Conservation (phyloP, 92 coral and sea anemone genomes). For the Epizoanthus illoricatus region DNA sequence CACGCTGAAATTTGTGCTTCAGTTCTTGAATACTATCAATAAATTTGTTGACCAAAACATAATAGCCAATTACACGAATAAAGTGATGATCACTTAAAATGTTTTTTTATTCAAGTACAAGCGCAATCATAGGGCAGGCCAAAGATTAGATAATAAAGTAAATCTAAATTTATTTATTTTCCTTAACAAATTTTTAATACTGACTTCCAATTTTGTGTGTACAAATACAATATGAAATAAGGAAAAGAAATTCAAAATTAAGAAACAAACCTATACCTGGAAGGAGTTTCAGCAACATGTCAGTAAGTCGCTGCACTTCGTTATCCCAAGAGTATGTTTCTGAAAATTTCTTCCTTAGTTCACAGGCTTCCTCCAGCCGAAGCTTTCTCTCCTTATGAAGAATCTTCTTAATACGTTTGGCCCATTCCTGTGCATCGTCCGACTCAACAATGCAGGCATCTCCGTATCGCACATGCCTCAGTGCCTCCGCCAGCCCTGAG, state of each 20-base stretch:
- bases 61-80: too few species aligned
- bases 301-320: not conserved
- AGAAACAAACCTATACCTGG: not conserved
- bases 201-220: too few species aligned
- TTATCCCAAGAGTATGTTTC: conserved; percentile 3
- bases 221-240: not conserved
- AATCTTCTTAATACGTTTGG: not conserved
- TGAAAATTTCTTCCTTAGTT: conserved; percentile 3
- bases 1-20: too few species aligned
- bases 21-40: too few species aligned
- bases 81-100: too few species aligned
- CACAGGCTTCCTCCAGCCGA: conserved; percentile 11
- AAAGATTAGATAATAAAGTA: too few species aligned
- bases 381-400: not conserved
- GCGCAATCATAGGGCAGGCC: too few species aligned
- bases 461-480: not conserved
- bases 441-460: not conserved
- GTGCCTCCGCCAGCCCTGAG: conserved; percentile 20
- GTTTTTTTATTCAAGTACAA: too few species aligned
- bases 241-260: not conserved
- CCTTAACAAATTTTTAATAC: too few species aligned
- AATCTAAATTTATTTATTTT: too few species aligned
- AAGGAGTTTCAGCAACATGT: not conserved
- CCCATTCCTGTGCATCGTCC: not conserved
- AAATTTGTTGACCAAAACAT: too few species aligned